Conservation (phyloP, 1,140 invertebrate genomes). For the Pseudomyrmex dendroicus region DNA sequence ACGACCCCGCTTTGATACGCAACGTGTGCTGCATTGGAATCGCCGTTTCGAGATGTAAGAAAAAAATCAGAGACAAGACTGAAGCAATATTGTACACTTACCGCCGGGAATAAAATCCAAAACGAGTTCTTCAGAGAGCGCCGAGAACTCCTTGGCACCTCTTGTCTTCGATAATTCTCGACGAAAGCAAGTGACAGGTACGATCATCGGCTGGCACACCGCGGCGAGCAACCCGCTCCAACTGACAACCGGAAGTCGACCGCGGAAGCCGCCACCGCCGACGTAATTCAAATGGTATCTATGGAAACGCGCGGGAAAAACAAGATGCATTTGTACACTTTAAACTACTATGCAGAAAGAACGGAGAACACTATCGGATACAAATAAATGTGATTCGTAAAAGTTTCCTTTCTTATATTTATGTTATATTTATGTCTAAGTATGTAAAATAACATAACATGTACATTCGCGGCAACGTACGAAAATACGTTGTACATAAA, state of each 20-base stretch:
- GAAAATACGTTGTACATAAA: too few relatives aligned
- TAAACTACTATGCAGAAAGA: too few relatives aligned
- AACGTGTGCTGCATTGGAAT: slow-evolving; percentile 40
- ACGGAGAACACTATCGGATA: too few relatives aligned
- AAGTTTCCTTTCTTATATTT: too few relatives aligned
- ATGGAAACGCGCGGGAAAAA: neutral
- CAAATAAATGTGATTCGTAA: too few relatives aligned
- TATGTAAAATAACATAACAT: too few relatives aligned
- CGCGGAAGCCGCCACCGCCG: neutral
- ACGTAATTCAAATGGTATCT: slow-evolving; percentile 23
- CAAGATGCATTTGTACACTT: too few relatives aligned
- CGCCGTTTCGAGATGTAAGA: neutral
- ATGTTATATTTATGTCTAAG: too few relatives aligned
- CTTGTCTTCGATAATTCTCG: neutral
- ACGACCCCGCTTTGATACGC: slow-evolving; percentile 9
- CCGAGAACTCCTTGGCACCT: neutral
- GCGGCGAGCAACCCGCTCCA: neutral
- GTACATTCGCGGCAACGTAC: too few relatives aligned
- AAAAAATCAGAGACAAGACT: too few relatives aligned
- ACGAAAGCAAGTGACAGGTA: neutral
- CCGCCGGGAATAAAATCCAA: neutral
- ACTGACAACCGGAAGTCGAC: slow-evolving; percentile 38
- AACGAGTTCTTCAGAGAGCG: neutral
- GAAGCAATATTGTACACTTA: neutral
- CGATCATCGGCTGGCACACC: too few relatives aligned